Evolutionary conservation across 2,797 vertebrate genomes (phyloP), one percentile per base, ranked within the genome.

Genomic region (Poecilia picta): DNA sequence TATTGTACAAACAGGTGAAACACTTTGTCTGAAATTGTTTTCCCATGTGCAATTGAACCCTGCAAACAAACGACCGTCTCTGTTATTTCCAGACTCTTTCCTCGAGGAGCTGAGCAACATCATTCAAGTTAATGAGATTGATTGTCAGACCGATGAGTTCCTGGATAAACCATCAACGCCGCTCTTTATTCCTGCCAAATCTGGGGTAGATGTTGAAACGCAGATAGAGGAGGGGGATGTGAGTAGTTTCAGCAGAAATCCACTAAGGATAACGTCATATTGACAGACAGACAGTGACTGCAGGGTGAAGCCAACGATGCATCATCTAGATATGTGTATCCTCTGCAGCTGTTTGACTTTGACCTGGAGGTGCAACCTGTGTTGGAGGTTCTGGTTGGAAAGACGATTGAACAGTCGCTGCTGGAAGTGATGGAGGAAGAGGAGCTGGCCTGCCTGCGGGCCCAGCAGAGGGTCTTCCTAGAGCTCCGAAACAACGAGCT

Each of bases 161-260:
- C 88, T 98, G 95, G 97, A 98, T 87, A 97, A 91, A 95, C 97
- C 97, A 15, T 84, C 95, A 20, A 97, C 96, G 72, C 97, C 97
- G 0, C 94, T 98, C 75, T 99, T 98, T 79, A 95, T 98, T 85
- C 97, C 98, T 79, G 96, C 96, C 80, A 99, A 98, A 94, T 95
- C 96, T 0, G 98, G 98, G 72, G 95, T 88, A 91, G 98, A 99
- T 89, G 95, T 90, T 25, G 95, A 94, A 78, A 99, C 98, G 0
- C 97, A 99, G 85, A 98, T 99, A 89, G 94, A 97, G 90, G 96
- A 97, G 75, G 98, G 97, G 93, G 98, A 99, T 95, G 98, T 99
- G 94, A 79, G 87, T 74, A 31, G 4, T 64, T 49, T 33, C 33
- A 74, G 31, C 10, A 11, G 15, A 47, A 45, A 71, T 12, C 15